Percentiles rank a stretch among this genome's conserved stretches.
Conservation (phyloP, 2,797 vertebrate species). For the Holocentrus rufus region DNA sequence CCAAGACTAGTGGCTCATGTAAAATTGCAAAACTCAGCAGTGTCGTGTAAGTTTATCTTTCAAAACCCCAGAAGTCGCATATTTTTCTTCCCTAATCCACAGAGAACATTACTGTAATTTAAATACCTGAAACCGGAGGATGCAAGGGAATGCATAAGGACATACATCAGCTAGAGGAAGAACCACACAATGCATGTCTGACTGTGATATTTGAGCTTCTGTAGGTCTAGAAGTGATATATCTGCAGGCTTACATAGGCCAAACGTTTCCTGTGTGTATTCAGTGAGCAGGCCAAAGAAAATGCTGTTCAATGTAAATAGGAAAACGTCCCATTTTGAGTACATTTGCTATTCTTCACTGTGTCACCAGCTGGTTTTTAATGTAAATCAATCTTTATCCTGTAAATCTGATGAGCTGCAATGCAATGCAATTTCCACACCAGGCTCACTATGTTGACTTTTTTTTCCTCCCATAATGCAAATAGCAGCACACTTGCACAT, state of each 20-base stretch:
- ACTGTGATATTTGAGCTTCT: constrained; percentile 35
- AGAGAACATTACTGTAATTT: constrained; percentile 18
- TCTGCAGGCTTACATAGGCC: too few species aligned
- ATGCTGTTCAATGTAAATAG: too few species aligned
- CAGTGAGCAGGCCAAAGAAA: neutral
- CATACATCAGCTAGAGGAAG: constrained; percentile 34
- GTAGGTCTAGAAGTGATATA: neutral
- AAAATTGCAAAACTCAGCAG: neutral
- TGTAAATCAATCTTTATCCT: too few species aligned
- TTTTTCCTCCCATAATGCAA: too few species aligned
- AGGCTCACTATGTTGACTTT: too few species aligned
- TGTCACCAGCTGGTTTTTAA: too few species aligned
- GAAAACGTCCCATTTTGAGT: neutral
- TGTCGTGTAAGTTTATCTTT: neutral
- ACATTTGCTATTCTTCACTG: neutral
- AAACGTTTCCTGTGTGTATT: constrained; percentile 9
- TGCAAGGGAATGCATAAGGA: constrained; percentile 38
- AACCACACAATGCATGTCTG: constrained; percentile 51
- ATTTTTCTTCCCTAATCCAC: constrained; percentile 43
- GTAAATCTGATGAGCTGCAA: too few species aligned
- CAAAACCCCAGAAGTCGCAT: too few species aligned
- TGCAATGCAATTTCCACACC: too few species aligned
- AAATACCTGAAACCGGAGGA: constrained; percentile 31
- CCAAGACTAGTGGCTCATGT: too few species aligned
- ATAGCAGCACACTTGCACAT: too few species aligned